Evolutionary conservation across 2,113 vertebrate genomes (phyloP).

Genomic region (Alethe castanea): DNA sequence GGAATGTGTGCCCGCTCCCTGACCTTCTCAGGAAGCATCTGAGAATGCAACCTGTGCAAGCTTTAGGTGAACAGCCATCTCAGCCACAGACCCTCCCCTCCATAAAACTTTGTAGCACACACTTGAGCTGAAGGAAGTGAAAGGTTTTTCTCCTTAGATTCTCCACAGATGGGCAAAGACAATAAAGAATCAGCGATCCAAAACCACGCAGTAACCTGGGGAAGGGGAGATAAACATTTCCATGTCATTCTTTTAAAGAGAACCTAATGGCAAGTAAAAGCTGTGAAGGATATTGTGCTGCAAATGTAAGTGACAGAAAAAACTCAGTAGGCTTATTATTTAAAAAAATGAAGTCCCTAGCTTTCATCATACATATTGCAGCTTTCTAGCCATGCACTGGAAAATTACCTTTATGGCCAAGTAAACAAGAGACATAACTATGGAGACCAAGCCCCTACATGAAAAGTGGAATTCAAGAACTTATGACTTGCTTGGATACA

Average conservation of each 20-base stretch:
- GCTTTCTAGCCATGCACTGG: background rate
- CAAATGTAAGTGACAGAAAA: background rate
- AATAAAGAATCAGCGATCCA: background rate
- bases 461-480: background rate
- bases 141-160: background rate
- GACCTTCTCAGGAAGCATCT: background rate
- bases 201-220: background rate
- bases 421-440: background rate
- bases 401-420: background rate
- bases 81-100: background rate
- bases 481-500: conserved; percentile 17
- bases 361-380: background rate
- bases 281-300: background rate
- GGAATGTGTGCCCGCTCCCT: accelerated
- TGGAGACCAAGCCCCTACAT: background rate
- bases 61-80: background rate
- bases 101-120: background rate
- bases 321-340: background rate
- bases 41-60: background rate
- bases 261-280: background rate
- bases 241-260: background rate
- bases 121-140: background rate
- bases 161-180: background rate
- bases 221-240: background rate
- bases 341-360: background rate